Evolutionary conservation across 2,888 invertebrate species (phyloP).

Genomic region (Melinaea marsaeus): DNA sequence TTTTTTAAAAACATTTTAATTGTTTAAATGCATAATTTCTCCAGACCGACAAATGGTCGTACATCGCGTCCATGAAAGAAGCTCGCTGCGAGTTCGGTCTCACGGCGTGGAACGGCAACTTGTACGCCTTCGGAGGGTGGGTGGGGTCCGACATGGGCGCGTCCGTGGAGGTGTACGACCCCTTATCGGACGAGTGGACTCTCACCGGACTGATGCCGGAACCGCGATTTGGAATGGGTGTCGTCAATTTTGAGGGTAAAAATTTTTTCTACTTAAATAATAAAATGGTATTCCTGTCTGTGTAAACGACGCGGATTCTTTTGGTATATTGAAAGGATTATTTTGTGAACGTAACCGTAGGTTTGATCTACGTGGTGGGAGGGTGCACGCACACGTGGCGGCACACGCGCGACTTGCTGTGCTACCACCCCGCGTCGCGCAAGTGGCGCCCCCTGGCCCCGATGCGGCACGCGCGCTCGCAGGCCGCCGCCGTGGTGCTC

Average conservation of each 20-base stretch:
- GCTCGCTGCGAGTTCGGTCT: conserved; percentile 94
- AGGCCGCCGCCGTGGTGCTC: conserved; percentile 93
- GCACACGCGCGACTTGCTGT: conserved; percentile 87
- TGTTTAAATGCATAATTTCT: conserved; percentile 28
- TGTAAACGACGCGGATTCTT: no score
- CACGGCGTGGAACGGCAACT: conserved; percentile 87
- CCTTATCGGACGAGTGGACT: conserved; percentile 86
- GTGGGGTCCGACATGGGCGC: conserved; percentile 94
- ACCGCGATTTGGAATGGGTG: conserved; percentile 94
- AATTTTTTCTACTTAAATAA: no score
- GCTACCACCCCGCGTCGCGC: conserved; percentile 88
- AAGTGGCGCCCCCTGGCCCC: conserved; percentile 87
- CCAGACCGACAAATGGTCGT: conserved; percentile 77
- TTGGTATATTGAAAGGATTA: neutral
- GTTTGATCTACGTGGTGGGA: conserved; percentile 92
- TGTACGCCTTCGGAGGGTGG: conserved; percentile 96
- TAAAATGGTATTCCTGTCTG: no score
- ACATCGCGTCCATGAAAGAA: conserved; percentile 85
- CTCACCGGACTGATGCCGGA: conserved; percentile 88
- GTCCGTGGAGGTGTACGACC: conserved; percentile 92
- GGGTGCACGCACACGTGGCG: conserved; percentile 90
- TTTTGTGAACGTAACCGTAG: conserved; percentile 56
- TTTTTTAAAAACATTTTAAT: no score
- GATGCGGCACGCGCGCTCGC: conserved; percentile 89
- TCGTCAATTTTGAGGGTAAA: conserved; percentile 87